Evolutionary conservation across 1,140 invertebrate genomes (phyloP).

Genomic region (Holcopasites calliopsidis): DNA sequence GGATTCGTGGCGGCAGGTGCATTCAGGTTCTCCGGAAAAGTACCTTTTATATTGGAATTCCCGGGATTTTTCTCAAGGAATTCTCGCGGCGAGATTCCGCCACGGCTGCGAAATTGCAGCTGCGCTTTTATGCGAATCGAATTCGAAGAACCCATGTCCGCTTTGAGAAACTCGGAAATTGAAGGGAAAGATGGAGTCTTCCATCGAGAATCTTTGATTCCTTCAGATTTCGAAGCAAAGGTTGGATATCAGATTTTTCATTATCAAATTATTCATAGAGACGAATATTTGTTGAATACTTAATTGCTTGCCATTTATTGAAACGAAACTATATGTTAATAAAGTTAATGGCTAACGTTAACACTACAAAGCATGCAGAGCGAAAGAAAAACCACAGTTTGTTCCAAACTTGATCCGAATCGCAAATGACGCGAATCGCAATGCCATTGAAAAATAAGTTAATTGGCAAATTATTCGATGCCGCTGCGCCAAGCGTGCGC

Average conservation of each 20-base stretch:
- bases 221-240: not conserved
- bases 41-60: slow-evolving; percentile 63
- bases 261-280: too few species aligned
- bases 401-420: slow-evolving; percentile 26
- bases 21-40: slow-evolving; percentile 35
- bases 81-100: slow-evolving; percentile 31
- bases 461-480: slow-evolving; percentile 29
- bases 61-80: slow-evolving; percentile 54
- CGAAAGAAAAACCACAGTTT: too few species aligned
- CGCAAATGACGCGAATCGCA: slow-evolving; percentile 38
- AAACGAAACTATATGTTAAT: too few species aligned
- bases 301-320: too few species aligned
- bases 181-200: not conserved
- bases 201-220: too few species aligned
- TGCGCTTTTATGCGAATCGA: not conserved
- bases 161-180: not conserved
- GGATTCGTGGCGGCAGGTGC: slow-evolving; percentile 37
- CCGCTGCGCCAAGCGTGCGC: not conserved
- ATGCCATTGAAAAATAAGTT: too few species aligned
- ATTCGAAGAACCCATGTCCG: not conserved
- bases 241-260: too few species aligned
- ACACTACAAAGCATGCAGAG: too few species aligned
- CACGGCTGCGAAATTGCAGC: not conserved
- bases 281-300: too few species aligned
- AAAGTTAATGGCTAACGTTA: too few species aligned